A percentile compares a stretch with the other conserved stretches of the same genome.
phyloP scores from a whole-genome alignment of 2,888 invertebrate genomes.

The Philhelius pedissequus region DNA sequence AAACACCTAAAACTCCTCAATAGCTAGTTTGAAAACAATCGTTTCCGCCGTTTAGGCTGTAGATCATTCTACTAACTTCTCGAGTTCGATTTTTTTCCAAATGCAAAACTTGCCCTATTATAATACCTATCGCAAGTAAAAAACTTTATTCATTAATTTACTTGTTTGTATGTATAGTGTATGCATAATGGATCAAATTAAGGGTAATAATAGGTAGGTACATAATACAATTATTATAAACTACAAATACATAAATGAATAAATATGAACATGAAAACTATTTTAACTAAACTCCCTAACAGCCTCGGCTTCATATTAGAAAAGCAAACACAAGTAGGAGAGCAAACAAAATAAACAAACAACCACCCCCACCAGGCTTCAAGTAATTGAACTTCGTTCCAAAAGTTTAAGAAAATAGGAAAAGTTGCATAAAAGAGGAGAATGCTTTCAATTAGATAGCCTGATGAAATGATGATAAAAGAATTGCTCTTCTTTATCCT shows the following conservation, averaged over 20 bases:
- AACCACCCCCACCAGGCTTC: not conserved
- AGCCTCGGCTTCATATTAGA: not conserved
- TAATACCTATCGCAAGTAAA: too few species aligned
- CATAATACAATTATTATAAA: too few species aligned
- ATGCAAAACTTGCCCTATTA: too few species aligned
- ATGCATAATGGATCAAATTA: too few species aligned
- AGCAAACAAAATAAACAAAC: slow-evolving; percentile 33
- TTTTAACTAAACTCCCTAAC: not conserved
- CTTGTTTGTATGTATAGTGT: too few species aligned
- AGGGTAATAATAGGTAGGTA: too few species aligned
- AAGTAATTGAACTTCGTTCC: not conserved
- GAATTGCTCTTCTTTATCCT: slow-evolving; percentile 51
- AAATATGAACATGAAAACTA: not conserved
- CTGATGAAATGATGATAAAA: slow-evolving; percentile 21
- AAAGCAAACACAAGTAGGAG: not conserved
- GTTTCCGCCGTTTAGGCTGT: too few species aligned
- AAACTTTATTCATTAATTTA: too few species aligned
- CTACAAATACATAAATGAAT: not conserved
- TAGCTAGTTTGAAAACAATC: too few species aligned
- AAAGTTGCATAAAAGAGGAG: slow-evolving; percentile 20
- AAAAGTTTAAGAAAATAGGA: not conserved
- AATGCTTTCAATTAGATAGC: not conserved
- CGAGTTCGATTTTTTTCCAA: too few species aligned
- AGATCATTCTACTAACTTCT: too few species aligned
- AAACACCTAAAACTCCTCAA: too few species aligned